Percentiles rank a stretch among this genome's conserved stretches.
phyloP scores from a whole-genome alignment of 2,113 vertebrate genomes.

The Silurus meridionalis region DNA sequence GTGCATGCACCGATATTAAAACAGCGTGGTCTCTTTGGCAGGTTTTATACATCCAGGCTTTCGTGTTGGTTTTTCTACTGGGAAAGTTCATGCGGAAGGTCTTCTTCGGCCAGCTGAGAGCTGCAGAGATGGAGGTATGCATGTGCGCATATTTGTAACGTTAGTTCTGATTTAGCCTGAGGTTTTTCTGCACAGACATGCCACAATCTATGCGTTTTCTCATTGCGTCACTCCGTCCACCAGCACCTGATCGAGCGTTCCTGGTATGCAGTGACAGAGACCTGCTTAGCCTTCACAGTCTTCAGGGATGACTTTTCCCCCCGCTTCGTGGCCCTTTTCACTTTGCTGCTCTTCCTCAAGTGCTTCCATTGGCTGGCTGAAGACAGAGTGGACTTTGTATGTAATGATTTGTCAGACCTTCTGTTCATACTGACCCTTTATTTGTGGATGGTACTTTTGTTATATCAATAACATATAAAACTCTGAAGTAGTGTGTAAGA shows the following conservation, averaged over 20 bases:
- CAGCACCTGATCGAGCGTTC: conserved; percentile 96
- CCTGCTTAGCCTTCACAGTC: conserved; percentile 95
- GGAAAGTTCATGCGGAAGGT: conserved; percentile 96
- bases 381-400: conserved; percentile 95
- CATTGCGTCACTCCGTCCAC: neutral
- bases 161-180: neutral
- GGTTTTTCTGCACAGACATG: neutral
- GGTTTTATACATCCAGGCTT: conserved; percentile 95
- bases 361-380: conserved; percentile 98
- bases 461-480: neutral
- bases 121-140: conserved; percentile 93
- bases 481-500: neutral
- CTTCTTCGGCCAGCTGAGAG: conserved; percentile 90
- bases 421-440: neutral
- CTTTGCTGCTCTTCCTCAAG: conserved; percentile 95
- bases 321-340: conserved; percentile 95
- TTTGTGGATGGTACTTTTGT: neutral
- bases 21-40: conserved; percentile 50
- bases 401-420: conserved; percentile 52
- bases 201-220: neutral
- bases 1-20: neutral
- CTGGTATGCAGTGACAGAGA: conserved; percentile 97
- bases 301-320: conserved; percentile 98
- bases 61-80: conserved; percentile 89
- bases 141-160: neutral